Conservation (phyloP, 2,888 invertebrate genomes). For the Orgyia antiqua region DNA sequence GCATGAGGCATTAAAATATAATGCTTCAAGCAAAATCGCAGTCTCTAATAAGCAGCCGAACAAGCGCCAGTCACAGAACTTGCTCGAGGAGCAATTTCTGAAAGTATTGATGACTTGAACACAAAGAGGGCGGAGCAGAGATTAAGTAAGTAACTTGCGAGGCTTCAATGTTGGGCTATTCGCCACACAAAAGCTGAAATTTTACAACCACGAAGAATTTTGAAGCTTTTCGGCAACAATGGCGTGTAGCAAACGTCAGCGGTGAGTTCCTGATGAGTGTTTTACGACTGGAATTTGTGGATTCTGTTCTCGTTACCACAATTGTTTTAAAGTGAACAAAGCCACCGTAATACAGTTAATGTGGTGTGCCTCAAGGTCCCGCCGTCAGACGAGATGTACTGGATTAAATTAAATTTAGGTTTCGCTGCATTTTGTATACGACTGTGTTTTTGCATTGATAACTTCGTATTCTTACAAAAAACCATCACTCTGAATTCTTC, state of each 20-base stretch:
- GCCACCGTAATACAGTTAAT: slow-evolving; percentile 39
- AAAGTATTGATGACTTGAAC: slow-evolving; percentile 62
- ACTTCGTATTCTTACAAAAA: too few species aligned
- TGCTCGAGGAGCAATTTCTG: slow-evolving; percentile 46
- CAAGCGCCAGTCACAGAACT: slow-evolving; percentile 28
- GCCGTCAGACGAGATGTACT: slow-evolving; percentile 26
- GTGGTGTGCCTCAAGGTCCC: slow-evolving; percentile 34
- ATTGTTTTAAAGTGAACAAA: slow-evolving; percentile 47
- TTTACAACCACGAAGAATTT: slow-evolving; percentile 61
- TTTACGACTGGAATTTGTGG: slow-evolving; percentile 47
- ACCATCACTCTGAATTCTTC: too few species aligned
- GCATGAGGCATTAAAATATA: too few species aligned
- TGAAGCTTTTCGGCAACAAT: slow-evolving; percentile 51
- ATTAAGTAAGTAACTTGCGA: slow-evolving; percentile 63
- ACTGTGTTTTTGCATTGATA: neutral
- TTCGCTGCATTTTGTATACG: slow-evolving; percentile 14
- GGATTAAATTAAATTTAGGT: slow-evolving; percentile 34
- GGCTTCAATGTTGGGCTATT: slow-evolving; percentile 53
- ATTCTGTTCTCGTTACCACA: slow-evolving; percentile 38
- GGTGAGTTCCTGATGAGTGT: slow-evolving; percentile 42
- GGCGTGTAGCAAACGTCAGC: slow-evolving; percentile 42
- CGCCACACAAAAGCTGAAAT: slow-evolving; percentile 52
- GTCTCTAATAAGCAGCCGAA: slow-evolving; percentile 26
- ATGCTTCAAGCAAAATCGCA: too few species aligned
- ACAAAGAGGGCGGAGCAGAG: slow-evolving; percentile 53